Evolutionary conservation across 1,140 invertebrate genomes (phyloP), one percentile per base, ranked within the genome.

Genomic region (Diachasmimorpha longicaudata): DNA sequence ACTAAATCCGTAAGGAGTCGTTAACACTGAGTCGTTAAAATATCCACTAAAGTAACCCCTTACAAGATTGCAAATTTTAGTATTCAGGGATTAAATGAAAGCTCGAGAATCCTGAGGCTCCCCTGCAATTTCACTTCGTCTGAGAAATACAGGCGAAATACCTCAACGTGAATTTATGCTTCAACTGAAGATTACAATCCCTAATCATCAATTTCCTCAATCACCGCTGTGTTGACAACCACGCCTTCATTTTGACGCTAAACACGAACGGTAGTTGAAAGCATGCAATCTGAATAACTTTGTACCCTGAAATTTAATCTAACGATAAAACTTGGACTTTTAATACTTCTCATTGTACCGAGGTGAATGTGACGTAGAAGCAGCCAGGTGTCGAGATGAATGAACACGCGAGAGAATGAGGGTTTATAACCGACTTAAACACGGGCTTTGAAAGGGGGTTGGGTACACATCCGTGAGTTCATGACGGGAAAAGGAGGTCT

Each of bases 401-500:
- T 63, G 58, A 63, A 63, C 23, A 63, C 58, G 58, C 58, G 58
- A 23, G 58, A 63, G 58, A 25, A 63, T 25, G 58, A 25, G 21
- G 23, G 58, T 6, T 63, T 63, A 25, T 63, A 31, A 63, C 58
- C 23, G 23, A 63, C 58, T 63, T 63, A 52, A 52, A 52, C 58
- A 25, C 23, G 3, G 23, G 58, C 14, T 63, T 13, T 25, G 48
- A 31, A 31, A 31, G 23, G 23, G 58, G 58, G 21, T 63, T 63
- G 11, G 19, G 19, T 63, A 25, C 58, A 63, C 58, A 63, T 63
- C 58, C 58, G 44, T 37, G 48, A 72, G 48, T 72, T 52, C 44
- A 55, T 36, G 48, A 25, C 48, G 31, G 25, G 23, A 72, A 52
- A 58, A 72, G 44, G 70, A 72, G 70, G 70, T 72, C 46, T 72